These are phyloP conservation scores for Opisthocomus hoazin DNA, from an alignment of 2,113 vertebrate genomes.

Conservation along the genomic window DNA sequence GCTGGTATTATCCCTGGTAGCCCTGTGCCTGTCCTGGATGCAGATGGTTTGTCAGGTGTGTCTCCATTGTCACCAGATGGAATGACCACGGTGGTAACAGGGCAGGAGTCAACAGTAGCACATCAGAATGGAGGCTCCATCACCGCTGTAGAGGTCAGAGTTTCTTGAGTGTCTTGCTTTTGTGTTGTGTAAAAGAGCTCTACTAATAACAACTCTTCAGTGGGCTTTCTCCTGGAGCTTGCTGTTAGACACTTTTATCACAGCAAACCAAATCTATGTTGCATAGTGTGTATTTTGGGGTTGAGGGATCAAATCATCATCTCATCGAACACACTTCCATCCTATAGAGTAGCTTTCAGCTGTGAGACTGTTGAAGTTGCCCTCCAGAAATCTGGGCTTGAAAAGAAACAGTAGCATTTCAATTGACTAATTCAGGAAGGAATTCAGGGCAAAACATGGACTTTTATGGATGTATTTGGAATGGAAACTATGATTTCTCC, in stretches of 20 bases:
- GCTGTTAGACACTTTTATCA: not conserved
- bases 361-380: not conserved
- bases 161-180: not conserved
- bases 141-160: slow-evolving; percentile 56
- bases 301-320: not conserved
- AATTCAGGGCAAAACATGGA: not conserved
- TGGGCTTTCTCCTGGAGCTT: not conserved
- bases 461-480: not conserved
- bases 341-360: not conserved
- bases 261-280: not conserved
- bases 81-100: slow-evolving; percentile 26
- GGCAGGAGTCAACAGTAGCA: slow-evolving; percentile 49
- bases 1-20: slow-evolving; percentile 94
- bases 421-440: not conserved
- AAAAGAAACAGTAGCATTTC: not conserved
- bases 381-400: not conserved
- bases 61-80: slow-evolving; percentile 68
- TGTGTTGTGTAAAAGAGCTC: not conserved
- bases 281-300: not conserved
- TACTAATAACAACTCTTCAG: not conserved
- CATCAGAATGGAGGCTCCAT: slow-evolving; percentile 70
- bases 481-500: not conserved
- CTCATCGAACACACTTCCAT: not conserved
- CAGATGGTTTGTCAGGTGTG: slow-evolving; percentile 68
- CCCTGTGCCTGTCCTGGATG: slow-evolving; percentile 76